Percentiles rank a stretch among this genome's conserved stretches.
phyloP scores from a whole-genome alignment of 2,113 vertebrate genomes.

The Apaloderma vittatum region DNA sequence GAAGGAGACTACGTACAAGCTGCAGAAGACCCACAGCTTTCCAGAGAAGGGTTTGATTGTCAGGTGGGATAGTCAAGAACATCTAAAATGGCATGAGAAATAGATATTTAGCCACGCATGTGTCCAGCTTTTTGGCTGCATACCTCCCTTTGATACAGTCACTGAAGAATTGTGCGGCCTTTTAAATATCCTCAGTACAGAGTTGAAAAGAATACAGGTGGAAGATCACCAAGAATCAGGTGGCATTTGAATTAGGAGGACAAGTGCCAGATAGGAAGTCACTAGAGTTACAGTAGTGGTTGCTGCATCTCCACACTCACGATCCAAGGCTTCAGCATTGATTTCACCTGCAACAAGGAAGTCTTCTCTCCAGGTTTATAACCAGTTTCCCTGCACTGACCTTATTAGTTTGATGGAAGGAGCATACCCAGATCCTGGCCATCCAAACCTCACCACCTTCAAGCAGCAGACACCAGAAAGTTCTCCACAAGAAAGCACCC shows the following conservation, averaged over 20 bases:
- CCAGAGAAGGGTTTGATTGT: not conserved
- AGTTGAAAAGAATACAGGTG: not conserved
- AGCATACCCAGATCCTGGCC: not conserved
- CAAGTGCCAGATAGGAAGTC: not conserved
- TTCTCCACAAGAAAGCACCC: not conserved
- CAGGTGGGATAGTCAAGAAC: not conserved
- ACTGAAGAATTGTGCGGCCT: not conserved
- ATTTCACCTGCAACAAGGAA: not conserved
- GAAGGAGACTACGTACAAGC: fast-evolving
- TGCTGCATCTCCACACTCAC: not conserved
- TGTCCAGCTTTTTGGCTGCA: not conserved
- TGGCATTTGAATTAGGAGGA: not conserved
- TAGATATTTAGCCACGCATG: fast-evolving
- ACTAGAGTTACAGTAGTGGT: not conserved
- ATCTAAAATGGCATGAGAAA: not conserved
- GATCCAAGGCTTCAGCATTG: not conserved
- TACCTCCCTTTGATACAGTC: not conserved
- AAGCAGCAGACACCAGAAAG: not conserved
- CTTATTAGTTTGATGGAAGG: not conserved
- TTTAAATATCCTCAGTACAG: not conserved
- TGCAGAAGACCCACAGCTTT: not conserved
- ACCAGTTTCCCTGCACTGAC: not conserved
- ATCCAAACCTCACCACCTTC: not conserved
- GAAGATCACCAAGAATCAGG: not conserved
- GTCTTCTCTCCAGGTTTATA: not conserved